These are phyloP conservation scores for Capreolus pygargus DNA, from an alignment of 2,113 vertebrate genomes.

Conservation along the genomic window DNA sequence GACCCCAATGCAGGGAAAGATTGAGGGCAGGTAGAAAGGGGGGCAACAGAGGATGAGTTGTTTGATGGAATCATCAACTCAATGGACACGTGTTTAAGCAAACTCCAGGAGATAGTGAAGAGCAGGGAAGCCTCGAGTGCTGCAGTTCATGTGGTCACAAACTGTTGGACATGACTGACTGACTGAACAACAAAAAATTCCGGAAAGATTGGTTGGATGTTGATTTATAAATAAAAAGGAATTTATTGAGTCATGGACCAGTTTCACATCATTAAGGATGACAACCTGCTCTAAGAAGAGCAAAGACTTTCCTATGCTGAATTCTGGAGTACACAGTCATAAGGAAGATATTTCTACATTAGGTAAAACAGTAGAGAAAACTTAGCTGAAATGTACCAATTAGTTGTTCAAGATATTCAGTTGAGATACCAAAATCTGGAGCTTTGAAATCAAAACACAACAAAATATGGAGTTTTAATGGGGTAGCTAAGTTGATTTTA, in stretches of 20 bases:
- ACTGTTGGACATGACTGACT: not conserved
- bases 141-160: not conserved
- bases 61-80: not conserved
- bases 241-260: not conserved
- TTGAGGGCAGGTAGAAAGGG: not conserved
- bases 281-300: not conserved
- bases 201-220: not conserved
- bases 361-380: not conserved
- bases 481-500: not conserved
- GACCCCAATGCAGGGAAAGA: not conserved
- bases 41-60: not conserved
- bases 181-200: not conserved
- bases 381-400: not conserved
- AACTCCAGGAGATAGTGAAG: not conserved
- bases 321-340: not conserved
- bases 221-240: not conserved
- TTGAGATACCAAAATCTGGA: not conserved
- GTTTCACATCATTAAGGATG: not conserved
- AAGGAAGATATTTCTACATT: not conserved
- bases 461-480: not conserved
- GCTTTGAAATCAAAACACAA: not conserved
- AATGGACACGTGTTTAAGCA: not conserved
- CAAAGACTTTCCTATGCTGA: not conserved
- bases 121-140: accelerated
- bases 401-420: not conserved